Evolutionary conservation across 2,113 vertebrate genomes (phyloP), one percentile per base, ranked within the genome.

Genomic region (Oceanites oceanicus): DNA sequence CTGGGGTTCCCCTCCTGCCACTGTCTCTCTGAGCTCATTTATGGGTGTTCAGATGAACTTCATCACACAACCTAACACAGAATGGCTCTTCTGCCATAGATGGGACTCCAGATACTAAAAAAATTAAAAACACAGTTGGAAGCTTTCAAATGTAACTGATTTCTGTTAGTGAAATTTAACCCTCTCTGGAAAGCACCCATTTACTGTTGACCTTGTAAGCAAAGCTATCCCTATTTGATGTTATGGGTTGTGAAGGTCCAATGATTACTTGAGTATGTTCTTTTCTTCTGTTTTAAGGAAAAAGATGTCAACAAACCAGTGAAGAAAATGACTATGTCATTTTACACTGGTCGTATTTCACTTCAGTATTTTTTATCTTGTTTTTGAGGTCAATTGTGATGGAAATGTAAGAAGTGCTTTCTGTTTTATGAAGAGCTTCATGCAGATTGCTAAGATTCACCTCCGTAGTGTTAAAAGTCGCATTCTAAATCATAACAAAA

Each of bases 391-490:
- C 88, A 96, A 59, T 93, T 93, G 81, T 81, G 56, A 68, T 49
- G 58, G 42, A 79, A 87, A 78, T 65, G 38, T 20, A 74, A 75
- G 59, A 71, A 79, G 23, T 62, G 23, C 32, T 66, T 96, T 95
- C 38, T 77, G 26, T 92, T 94, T 97, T 91, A 58, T 90, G 90
- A 87, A 50, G 13, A 73, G 4, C 11, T 76, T 86, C 50, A 90
- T 87, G 62, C 76, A 95, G 71, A 95, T 96, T 94, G 84, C 42
- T 92, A 93, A 96, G 90, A 95, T 84, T 97, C 75, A 93, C 76
- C 47, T 70, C 34, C 47, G 62, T 90, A 91, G n/a, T 83, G 23
- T 71, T 98, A 82, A 71, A 97, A 96, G 76, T 86, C 22, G 8
- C 49, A 71, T 92, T 97, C 83, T 96, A 96, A 96, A 97, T 97